Base-by-base conservation (phyloP, 2,797 vertebrate species). In the Mus caroli region DNA sequence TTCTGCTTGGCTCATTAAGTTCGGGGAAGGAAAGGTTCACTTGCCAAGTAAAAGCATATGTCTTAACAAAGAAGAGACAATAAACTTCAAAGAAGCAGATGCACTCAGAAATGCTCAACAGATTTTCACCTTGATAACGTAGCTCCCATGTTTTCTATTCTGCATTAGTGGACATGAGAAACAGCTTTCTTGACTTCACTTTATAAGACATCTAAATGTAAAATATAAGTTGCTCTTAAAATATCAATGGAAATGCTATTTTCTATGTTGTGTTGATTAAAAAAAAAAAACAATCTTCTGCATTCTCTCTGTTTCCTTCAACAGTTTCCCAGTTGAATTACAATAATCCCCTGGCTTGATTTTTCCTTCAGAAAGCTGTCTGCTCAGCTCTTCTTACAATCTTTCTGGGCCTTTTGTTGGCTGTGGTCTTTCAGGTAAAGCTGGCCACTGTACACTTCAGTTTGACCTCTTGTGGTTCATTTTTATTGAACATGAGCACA, bases 191-290 rank as follows among this genome's bases (percentile, higher is more conserved):
- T 90, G 94, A 91, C 85, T 97, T 79, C 0, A 91, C 77, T 78
- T 91, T 94, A 92, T 43, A 96, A 85, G 90, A 94, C 86, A 97
- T 64, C 85, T 85, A 37, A 97, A 96, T 96, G 96, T 96, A 89
- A 97, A 96, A 60, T 83, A 86, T 88, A 96, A 67, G 92, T 97
- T 97, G 91, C 96, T 96, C 97, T 76, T 90, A 94, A 97, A 95
- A 78, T 94, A 79, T 96, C 86, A 96, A 79, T 85, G 95, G 73
- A 60, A 34, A 96, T 75, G 92, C 83, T 95, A 52, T 96, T 95
- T 95, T 91, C 83, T n/a, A 62, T 84, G 88, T 69, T 89, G 92
- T 87, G 78, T 22, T 96, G 96, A 97, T 95, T 86, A 84, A 96
- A 90, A 96, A 67, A 10, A 46, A 77, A 19, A 8, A 22, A 22